Conservation (phyloP, 2,113 vertebrate genomes). For the Coptodon bakossiorum region DNA sequence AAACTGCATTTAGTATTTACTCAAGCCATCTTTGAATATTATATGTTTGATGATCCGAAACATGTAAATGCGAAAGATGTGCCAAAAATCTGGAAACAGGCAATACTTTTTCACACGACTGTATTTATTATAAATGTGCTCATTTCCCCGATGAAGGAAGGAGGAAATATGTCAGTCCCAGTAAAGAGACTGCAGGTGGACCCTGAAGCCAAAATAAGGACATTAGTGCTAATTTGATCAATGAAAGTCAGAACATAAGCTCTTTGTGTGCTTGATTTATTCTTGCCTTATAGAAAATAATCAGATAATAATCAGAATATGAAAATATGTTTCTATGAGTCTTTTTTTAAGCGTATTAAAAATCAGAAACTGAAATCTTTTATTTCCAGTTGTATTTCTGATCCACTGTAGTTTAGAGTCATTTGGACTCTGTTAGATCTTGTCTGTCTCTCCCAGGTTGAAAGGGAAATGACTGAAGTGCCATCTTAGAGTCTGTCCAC, state of each 20-base stretch:
- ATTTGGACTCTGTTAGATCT: background rate
- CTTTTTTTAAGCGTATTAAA: background rate
- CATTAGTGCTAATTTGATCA: background rate
- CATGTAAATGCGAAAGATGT: background rate
- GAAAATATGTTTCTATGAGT: background rate
- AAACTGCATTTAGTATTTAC: background rate
- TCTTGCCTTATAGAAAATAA: background rate
- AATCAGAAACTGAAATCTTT: background rate
- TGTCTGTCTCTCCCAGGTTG: fast-evolving
- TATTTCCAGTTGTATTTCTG: background rate
- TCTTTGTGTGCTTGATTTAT: background rate
- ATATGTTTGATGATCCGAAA: background rate
- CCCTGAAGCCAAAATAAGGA: background rate
- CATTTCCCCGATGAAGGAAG: background rate
- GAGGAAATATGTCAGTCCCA: background rate
- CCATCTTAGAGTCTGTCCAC: background rate
- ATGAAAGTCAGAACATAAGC: background rate
- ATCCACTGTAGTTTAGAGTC: background rate
- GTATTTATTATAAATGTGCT: background rate
- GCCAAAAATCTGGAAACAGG: background rate
- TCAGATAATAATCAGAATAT: background rate
- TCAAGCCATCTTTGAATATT: background rate
- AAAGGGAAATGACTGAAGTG: background rate
- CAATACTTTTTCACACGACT: background rate
- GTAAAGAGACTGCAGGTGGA: background rate